Percentiles rank a stretch among this genome's conserved stretches.
Evolutionary conservation across 2,113 vertebrate genomes (phyloP).

Genomic region (Tenebrosternarchus preto): DNA sequence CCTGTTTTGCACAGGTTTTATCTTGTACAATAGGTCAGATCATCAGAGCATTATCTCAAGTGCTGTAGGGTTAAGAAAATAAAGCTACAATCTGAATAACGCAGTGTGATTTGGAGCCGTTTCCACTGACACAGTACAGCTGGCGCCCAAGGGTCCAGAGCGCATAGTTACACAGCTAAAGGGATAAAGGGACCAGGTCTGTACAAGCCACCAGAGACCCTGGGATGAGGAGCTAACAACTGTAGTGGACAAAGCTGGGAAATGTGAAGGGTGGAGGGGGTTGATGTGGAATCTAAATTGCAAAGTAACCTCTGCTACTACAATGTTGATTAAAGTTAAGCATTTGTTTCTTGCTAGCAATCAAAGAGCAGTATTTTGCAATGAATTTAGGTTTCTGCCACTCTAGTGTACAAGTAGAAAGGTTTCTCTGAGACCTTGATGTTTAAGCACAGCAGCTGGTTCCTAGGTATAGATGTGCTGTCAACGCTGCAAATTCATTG

Average conservation of each 20-base stretch:
- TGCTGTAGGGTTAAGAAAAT: too few species aligned
- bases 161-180: conserved; percentile 42
- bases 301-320: not conserved
- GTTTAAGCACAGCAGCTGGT: too few species aligned
- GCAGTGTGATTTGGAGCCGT: conserved; percentile 19
- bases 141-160: conserved; percentile 42
- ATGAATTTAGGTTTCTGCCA: too few species aligned
- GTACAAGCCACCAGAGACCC: conserved; percentile 52
- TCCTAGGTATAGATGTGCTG: too few species aligned
- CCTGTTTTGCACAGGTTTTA: too few species aligned
- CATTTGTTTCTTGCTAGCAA: too few species aligned
- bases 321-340: not conserved
- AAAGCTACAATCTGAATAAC: not conserved
- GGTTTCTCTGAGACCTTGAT: too few species aligned
- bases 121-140: conserved; percentile 57
- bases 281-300: not conserved
- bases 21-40: too few species aligned
- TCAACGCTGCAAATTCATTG: too few species aligned
- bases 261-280: conserved; percentile 42
- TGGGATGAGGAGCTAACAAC: conserved; percentile 49
- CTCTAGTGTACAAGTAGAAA: too few species aligned
- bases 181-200: conserved; percentile 48
- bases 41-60: too few species aligned
- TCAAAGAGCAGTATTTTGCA: too few species aligned
- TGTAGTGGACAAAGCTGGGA: conserved; percentile 54